These are phyloP conservation scores for Abrostola triplasia DNA, from an alignment of 2,888 invertebrate species.

Conservation along the genomic window DNA sequence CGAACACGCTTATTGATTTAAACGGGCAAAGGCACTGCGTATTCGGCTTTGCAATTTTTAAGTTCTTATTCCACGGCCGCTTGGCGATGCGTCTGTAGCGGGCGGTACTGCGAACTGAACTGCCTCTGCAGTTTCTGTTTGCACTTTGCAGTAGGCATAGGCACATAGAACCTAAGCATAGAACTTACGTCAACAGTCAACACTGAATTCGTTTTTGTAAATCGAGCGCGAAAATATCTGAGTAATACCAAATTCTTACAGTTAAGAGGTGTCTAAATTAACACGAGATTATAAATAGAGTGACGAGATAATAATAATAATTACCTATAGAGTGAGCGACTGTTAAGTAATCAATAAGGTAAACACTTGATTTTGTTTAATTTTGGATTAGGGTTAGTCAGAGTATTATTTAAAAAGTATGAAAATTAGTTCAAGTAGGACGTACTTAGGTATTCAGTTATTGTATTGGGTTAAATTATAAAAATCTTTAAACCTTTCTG, in stretches of 20 bases:
- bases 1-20: conserved; percentile 35
- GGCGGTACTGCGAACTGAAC: conserved; percentile 71
- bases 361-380: no score
- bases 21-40: conserved; percentile 29
- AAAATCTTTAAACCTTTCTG: no score
- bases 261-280: conserved; percentile 24
- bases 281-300: neutral
- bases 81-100: conserved; percentile 66
- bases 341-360: no score
- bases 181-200: conserved; percentile 42
- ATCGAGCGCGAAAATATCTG: conserved; percentile 35
- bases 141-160: conserved; percentile 25
- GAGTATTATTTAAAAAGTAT: no score
- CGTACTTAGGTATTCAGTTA: no score
- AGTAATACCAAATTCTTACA: conserved; percentile 24
- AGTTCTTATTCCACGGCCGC: conserved; percentile 58
- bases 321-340: no score
- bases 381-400: no score
- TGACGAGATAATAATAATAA: no score
- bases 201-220: conserved; percentile 35
- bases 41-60: conserved; percentile 49
- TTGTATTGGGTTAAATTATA: no score
- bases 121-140: conserved; percentile 53
- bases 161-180: conserved; percentile 32
- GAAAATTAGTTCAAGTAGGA: no score